Conservation (phyloP, 2,888 invertebrate genomes). For the Stenchaetothrips biformis region DNA sequence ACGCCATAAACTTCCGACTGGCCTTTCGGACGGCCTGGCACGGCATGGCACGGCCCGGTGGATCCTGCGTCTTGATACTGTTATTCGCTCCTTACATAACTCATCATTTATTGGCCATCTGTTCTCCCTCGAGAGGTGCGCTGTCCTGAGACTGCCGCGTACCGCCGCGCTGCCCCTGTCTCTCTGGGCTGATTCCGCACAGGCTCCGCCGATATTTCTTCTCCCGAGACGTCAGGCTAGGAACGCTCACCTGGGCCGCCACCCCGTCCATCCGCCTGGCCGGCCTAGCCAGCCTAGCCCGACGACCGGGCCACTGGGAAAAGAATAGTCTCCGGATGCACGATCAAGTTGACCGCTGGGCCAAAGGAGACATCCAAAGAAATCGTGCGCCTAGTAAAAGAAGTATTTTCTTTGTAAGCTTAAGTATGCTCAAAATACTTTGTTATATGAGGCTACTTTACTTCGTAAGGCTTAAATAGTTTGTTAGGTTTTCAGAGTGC, state of each 20-base stretch:
- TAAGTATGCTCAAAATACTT: too few species aligned
- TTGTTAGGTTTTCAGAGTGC: too few species aligned
- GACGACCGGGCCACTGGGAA: too few species aligned
- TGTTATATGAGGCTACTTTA: too few species aligned
- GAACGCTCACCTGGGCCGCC: neutral
- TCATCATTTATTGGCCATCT: constrained; percentile 25
- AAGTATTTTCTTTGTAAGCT: too few species aligned
- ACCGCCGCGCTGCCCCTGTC: neutral
- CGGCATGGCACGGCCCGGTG: neutral
- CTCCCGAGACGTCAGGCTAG: neutral
- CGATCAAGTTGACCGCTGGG: too few species aligned
- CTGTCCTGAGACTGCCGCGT: neutral
- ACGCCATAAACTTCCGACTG: neutral
- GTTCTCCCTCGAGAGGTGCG: neutral
- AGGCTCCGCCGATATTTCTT: neutral
- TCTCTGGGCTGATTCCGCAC: neutral
- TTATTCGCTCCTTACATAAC: constrained; percentile 20
- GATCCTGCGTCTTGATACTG: neutral
- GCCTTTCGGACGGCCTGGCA: too few species aligned
- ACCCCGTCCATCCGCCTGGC: neutral
- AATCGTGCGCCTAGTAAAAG: too few species aligned
- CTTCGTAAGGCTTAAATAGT: too few species aligned
- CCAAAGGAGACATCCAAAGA: too few species aligned
- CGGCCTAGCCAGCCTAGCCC: too few species aligned
- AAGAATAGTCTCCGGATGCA: too few species aligned